phyloP scores from a whole-genome alignment of 2,888 invertebrate genomes.

The Nipponacmea schrenckii region DNA sequence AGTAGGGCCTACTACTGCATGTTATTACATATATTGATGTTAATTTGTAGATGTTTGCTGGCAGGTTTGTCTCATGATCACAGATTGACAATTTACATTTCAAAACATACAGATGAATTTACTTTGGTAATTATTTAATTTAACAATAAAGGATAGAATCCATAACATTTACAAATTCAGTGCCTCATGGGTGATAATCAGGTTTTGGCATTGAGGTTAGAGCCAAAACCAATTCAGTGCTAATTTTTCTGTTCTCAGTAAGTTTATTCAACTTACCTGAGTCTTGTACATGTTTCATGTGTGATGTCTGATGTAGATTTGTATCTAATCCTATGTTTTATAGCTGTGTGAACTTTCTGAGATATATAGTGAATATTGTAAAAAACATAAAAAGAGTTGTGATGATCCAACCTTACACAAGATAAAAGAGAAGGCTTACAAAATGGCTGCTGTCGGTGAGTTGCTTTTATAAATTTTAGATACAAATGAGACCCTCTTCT shows the following conservation, averaged over 20 bases:
- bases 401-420: constrained; percentile 8
- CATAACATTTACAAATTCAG: no score
- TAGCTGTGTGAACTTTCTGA: constrained; percentile 25
- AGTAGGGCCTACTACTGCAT: not conserved
- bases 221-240: no score
- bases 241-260: no score
- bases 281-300: no score
- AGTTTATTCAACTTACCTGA: no score
- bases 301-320: no score
- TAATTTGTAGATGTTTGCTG: constrained; percentile 35
- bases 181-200: no score
- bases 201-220: no score
- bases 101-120: not conserved
- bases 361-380: constrained; percentile 16
- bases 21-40: not conserved
- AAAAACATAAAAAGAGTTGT: constrained; percentile 14
- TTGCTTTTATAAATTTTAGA: not conserved
- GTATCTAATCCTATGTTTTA: not conserved
- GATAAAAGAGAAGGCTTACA: constrained; percentile 10
- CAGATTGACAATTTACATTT: constrained; percentile 31
- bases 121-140: not conserved
- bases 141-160: no score
- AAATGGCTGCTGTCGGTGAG: constrained; percentile 21
- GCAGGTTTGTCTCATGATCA: constrained; percentile 40
- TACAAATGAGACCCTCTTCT: not conserved